These are phyloP conservation scores for Formicarius rufipectus DNA, from an alignment of 2,113 vertebrate genomes.

Conservation along the genomic window DNA sequence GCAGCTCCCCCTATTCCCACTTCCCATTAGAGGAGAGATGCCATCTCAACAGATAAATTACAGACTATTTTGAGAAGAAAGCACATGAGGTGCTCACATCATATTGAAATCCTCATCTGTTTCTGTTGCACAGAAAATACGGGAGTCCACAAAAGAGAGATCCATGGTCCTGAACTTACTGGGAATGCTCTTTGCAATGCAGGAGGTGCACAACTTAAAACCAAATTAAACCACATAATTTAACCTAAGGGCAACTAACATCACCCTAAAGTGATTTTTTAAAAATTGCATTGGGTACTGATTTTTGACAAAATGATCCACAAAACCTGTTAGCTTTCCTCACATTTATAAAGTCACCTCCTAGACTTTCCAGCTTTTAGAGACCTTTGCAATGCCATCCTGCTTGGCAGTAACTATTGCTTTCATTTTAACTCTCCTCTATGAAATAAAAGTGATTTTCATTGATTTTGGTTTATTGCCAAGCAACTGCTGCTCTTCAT, in stretches of 20 bases:
- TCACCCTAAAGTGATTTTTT: not conserved
- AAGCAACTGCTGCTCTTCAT: not conserved
- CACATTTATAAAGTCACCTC: not conserved
- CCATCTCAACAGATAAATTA: not conserved
- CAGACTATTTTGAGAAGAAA: not conserved
- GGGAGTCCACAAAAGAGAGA: not conserved
- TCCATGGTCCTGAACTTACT: not conserved
- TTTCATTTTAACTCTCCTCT: not conserved
- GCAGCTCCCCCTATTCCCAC: not conserved
- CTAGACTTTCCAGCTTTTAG: not conserved
- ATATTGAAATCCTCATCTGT: not conserved
- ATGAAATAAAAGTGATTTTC: not conserved
- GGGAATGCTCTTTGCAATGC: not conserved
- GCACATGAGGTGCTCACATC: rapidly evolving
- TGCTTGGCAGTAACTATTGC: not conserved
- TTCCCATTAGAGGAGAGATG: not conserved
- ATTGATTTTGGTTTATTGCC: not conserved
- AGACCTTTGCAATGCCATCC: not conserved
- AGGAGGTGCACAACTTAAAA: not conserved
- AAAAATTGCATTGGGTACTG: rapidly evolving
- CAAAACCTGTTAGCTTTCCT: not conserved
- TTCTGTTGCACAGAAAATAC: not conserved
- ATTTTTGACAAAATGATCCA: not conserved
- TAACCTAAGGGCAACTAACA: not conserved
- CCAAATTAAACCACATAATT: not conserved